Percentiles rank a stretch among this genome's conserved stretches.
phyloP scores from a whole-genome alignment of 2,113 vertebrate species.

The Paradoxurus hermaphroditus region DNA sequence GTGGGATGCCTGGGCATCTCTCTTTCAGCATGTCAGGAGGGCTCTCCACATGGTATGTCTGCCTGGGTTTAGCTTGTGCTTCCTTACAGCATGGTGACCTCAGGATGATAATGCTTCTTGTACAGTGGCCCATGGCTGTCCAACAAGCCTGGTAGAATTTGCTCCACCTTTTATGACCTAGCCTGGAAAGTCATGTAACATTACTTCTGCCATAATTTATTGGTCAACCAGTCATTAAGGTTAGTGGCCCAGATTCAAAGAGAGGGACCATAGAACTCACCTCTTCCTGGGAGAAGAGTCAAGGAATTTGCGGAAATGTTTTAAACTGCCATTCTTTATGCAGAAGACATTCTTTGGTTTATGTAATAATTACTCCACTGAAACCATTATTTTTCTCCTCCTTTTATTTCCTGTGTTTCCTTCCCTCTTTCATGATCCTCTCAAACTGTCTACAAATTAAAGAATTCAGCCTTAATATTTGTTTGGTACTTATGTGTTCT shows the following conservation, averaged over 20 bases:
- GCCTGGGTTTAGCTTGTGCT: background rate
- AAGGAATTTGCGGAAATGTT: conserved; percentile 20
- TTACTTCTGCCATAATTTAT: background rate
- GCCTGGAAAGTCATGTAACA: background rate
- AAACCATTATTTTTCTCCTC: background rate
- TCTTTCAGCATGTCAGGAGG: background rate
- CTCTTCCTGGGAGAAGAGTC: background rate
- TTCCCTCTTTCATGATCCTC: background rate
- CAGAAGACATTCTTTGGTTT: background rate
- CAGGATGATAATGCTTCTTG: background rate
- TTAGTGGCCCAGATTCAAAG: background rate
- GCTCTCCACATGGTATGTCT: background rate
- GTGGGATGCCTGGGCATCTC: background rate
- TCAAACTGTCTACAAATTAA: conserved; percentile 21
- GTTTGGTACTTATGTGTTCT: background rate
- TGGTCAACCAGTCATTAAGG: background rate
- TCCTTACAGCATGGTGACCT: background rate
- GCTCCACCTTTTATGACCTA: background rate
- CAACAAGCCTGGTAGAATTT: background rate
- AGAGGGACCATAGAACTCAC: background rate
- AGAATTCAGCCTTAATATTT: conserved; percentile 19
- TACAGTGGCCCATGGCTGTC: background rate
- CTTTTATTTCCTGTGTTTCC: background rate
- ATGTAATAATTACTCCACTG: background rate
- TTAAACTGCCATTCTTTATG: background rate